Conservation (phyloP, 2,113 vertebrate species). For the Antigone vipio region DNA sequence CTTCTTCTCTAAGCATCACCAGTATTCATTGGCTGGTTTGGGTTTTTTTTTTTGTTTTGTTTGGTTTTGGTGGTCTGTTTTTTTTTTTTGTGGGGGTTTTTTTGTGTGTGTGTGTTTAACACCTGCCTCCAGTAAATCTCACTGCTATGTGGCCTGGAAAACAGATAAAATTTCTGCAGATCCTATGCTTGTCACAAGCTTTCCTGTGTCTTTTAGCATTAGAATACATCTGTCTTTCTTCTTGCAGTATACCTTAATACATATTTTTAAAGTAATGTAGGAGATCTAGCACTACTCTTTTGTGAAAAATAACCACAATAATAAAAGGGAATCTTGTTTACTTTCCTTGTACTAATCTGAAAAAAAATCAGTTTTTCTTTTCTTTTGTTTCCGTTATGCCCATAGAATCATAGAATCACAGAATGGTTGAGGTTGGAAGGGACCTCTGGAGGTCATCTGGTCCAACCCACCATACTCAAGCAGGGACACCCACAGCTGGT, state of each 20-base stretch:
- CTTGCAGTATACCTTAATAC: background rate
- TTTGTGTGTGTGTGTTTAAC: background rate
- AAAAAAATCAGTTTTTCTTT: background rate
- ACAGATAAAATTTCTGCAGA: background rate
- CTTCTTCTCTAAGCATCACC: background rate
- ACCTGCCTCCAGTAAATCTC: background rate
- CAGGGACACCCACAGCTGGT: background rate
- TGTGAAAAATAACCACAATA: background rate
- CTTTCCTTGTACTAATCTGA: background rate
- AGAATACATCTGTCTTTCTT: background rate
- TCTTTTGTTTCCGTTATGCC: background rate
- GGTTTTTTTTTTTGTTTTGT: no score
- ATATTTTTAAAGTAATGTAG: background rate
- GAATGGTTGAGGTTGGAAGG: background rate
- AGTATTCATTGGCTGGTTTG: background rate
- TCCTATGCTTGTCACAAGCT: background rate
- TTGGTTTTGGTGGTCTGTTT: background rate
- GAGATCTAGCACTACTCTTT: background rate
- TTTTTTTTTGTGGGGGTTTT: no score
- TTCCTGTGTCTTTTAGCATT: background rate
- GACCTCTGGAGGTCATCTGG: background rate
- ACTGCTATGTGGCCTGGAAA: background rate
- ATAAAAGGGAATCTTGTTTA: background rate
- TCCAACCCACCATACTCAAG: background rate
- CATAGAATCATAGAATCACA: background rate